Base-by-base conservation (phyloP, 2,888 invertebrate species). In the Adelognathus sp. region DNA sequence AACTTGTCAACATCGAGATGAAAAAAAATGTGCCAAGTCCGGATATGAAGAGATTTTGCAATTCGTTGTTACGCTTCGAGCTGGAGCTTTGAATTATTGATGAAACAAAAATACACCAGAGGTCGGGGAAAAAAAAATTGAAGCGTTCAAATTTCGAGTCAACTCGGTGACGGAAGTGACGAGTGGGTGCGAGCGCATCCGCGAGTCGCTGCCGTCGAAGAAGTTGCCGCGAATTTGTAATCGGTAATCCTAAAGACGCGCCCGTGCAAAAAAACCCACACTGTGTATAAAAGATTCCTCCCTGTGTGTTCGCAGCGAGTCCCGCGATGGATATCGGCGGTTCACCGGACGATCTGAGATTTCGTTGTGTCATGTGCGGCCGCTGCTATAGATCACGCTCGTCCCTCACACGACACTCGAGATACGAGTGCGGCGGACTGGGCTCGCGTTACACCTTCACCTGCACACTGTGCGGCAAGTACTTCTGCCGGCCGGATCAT, bases 401-500 rank as follows among this genome's bases (percentile, higher is more conserved):
- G 14, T 90, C 90, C 29, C 86, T 91, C 60, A 91, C 91, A 18
- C 83, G 91, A 78, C 91, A 91, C 87, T 90, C 91, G 83, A 90
- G 91, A 82, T 91, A 91, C 86, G 91, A 91, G 82, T 91, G 91
- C 85, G 90, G 91, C 50, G 89, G 90, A 63, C 89, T 91, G 60
- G 91, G 91, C 27, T 90, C 91, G 64, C 86, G 91, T 71, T 91
- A 91, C 86, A 91, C 90, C 85, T 91, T 91, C 88, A 90, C 91
- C 86, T 92, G 92, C 81, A 90, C 90, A 33, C 87, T 91, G 21
- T 92, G 92, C 81, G 90, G 91, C 79, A 92, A 91, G 82, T 89
- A 89, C 86, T 92, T 92, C 86, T 91, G 91, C 81, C 88, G 92
- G 36, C 91, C 92, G 71, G 91, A 91, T 83, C 92, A 92, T 75